Evolutionary conservation across 2,888 invertebrate species (phyloP), one percentile per base, ranked within the genome.

Genomic region (Lissonota sp.): DNA sequence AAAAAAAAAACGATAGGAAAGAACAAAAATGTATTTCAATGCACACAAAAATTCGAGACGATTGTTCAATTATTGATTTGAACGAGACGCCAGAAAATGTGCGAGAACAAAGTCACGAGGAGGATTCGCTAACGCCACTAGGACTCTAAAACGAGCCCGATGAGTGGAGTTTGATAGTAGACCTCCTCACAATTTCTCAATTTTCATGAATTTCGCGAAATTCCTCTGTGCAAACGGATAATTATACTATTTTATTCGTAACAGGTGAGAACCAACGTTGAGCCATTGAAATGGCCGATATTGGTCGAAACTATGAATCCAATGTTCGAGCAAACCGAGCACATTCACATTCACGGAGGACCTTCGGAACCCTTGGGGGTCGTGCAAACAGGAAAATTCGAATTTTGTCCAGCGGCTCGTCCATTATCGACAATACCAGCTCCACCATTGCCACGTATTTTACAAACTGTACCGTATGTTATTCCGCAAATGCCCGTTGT

Each of bases 221-320:
- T 57, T 40, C 12, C 12, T 51, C 39, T 16, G 3, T 26, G 26
- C 3, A 3, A 26, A 26, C 26, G 26, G 3, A 26, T 2, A 26
- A 26, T 3, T 26, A 3, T 26, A 26, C 26, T 26, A 26, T 26
- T 26, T 26, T 26, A 26, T 26, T 55, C 14, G 75, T 90, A 90
- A 37, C 92, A 96, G 96, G 97, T 97, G 67, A 95, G 99, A 88
- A 97, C 98, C 69, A 96, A 95, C 84, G 94, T 95, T 84, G 95
- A 97, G 88, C 98, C 99, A 1, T 94, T 94, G 8, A 96, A 95
- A 91, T 99, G 99, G 99, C 99, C 99, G 40, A 95, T 98, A 57
- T 93, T 95, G 10, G 96, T 96, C 90, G 93, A 94, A 51, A 69
- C 86, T 12, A 80, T 84, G 63, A 88, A 88, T 83, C 85, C 86